phyloP scores from a whole-genome alignment of 1,140 invertebrate species.

The Hyles euphorbiae region DNA sequence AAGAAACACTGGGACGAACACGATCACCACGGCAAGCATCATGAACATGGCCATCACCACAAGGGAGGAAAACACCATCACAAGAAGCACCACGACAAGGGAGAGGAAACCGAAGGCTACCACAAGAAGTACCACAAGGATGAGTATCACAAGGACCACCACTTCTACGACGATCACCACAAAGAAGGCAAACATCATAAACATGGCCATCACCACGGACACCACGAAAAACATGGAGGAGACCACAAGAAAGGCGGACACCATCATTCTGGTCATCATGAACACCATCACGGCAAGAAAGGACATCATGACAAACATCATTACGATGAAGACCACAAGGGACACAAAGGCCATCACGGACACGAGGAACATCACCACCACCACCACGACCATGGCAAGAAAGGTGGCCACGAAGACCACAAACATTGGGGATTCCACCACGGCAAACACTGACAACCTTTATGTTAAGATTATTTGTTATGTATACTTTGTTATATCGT shows the following conservation, averaged over 20 bases:
- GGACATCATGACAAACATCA: conserved; percentile 79
- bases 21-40: conserved; percentile 81
- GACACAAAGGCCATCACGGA: conserved; percentile 81
- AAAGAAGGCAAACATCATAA: conserved; percentile 79
- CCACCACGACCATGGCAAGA: conserved; percentile 80
- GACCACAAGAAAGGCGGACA: conserved; percentile 80
- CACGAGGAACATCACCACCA: conserved; percentile 81
- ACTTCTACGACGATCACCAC: conserved; percentile 81
- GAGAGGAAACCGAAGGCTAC: conserved; percentile 79
- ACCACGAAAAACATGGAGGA: conserved; percentile 77
- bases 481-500: conserved; percentile 38
- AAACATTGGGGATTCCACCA: conserved; percentile 80
- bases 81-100: conserved; percentile 79
- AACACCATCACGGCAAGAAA: conserved; percentile 78
- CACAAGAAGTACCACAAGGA: conserved; percentile 83
- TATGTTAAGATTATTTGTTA: conserved; percentile 40
- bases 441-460: conserved; percentile 60
- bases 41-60: conserved; percentile 80
- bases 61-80: conserved; percentile 79
- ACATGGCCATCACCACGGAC: conserved; percentile 77
- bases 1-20: conserved; percentile 82
- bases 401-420: conserved; percentile 80
- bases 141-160: conserved; percentile 83
- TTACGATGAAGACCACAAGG: conserved; percentile 77
- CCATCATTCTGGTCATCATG: conserved; percentile 78